These are phyloP conservation scores for Conus canariensis DNA, from an alignment of 2,888 invertebrate genomes.

Conservation along the genomic window DNA sequence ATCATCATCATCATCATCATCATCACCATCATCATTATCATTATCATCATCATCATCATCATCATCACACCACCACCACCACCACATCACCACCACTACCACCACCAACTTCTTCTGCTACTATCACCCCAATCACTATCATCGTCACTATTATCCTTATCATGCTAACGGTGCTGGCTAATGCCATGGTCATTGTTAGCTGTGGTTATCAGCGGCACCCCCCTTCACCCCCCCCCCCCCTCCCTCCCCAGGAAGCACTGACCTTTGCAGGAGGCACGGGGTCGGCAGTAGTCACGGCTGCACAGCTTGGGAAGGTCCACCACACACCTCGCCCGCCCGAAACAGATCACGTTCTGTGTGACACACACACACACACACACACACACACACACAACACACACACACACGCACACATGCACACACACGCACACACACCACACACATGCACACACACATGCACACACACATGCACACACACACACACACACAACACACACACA, in stretches of 20 bases:
- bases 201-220: too few relatives aligned
- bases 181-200: too few relatives aligned
- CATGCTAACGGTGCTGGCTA: too few relatives aligned
- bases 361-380: conserved; percentile 6
- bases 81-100: too few relatives aligned
- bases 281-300: neutral
- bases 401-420: neutral
- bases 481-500: neutral
- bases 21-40: too few relatives aligned
- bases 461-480: neutral
- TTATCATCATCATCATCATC: too few relatives aligned
- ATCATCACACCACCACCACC: too few relatives aligned
- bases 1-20: too few relatives aligned
- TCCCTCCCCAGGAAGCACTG: neutral
- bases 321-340: neutral
- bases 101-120: too few relatives aligned
- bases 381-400: neutral
- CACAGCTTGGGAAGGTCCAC: conserved; percentile 1
- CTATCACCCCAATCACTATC: too few relatives aligned
- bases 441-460: neutral
- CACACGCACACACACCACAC: neutral
- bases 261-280: neutral
- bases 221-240: too few relatives aligned
- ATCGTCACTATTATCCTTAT: too few relatives aligned
- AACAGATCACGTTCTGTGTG: neutral